A percentile compares a stretch with the other conserved stretches of the same genome.
Conservation (phyloP, 1,140 invertebrate species). For the Drosophila repletoides region DNA sequence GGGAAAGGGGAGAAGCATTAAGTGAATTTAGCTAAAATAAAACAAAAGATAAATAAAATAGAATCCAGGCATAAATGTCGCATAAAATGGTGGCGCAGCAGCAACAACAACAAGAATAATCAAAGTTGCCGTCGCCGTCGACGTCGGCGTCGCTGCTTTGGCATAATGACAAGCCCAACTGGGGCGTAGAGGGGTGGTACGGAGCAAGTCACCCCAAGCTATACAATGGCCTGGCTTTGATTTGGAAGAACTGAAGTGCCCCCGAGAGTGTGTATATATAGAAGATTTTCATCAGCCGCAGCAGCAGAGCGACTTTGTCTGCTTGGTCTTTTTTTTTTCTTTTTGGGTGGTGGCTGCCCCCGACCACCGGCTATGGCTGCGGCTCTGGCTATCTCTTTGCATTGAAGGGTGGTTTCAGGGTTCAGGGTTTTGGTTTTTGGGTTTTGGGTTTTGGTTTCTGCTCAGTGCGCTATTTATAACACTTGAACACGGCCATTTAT, state of each 20-base stretch:
- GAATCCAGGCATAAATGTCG: constrained; percentile 54
- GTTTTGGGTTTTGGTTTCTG: constrained; percentile 4
- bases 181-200: constrained; percentile 1
- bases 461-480: constrained; percentile 47
- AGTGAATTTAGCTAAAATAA: constrained; percentile 70
- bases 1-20: constrained; percentile 36
- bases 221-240: constrained; percentile 68
- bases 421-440: constrained; percentile 56
- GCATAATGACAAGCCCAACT: constrained; percentile 51
- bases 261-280: constrained; percentile 41
- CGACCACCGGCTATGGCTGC: constrained; percentile 12
- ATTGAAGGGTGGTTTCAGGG: constrained; percentile 52
- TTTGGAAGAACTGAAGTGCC: constrained; percentile 70
- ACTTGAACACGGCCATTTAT: constrained; percentile 46
- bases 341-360: constrained; percentile 69
- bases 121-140: background rate
- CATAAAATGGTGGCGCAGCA: constrained; percentile 21
- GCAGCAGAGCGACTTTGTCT: constrained; percentile 58
- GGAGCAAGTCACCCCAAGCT: constrained; percentile 43
- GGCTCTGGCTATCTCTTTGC: constrained; percentile 50
- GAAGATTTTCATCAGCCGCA: constrained; percentile 72
- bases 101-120: background rate
- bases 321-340: no score
- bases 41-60: no score
- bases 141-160: constrained; percentile 23